Evolutionary conservation across 2,888 invertebrate genomes (phyloP).

Genomic region (Allygus modestus): DNA sequence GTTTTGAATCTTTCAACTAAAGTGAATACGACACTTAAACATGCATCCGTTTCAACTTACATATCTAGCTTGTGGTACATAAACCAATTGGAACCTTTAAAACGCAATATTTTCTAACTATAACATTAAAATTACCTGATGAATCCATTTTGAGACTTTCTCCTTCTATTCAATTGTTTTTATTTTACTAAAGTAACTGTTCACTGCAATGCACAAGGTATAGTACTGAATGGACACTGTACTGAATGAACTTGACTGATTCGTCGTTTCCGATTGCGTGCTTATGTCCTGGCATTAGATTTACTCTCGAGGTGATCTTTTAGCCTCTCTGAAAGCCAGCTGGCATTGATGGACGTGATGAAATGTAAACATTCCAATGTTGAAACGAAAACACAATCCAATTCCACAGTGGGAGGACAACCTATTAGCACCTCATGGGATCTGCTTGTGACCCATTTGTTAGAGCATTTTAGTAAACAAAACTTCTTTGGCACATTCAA

Average conservation of each 20-base stretch:
- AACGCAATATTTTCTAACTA: not conserved
- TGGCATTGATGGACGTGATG: slow-evolving; percentile 33
- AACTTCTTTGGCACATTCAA: too few species aligned
- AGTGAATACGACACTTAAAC: not conserved
- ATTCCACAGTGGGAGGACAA: not conserved
- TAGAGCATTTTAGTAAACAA: not conserved
- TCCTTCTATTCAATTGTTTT: not conserved
- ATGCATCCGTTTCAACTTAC: not conserved
- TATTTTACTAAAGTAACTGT: not conserved
- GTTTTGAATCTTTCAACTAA: not conserved
- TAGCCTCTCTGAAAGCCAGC: not conserved
- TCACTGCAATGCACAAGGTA: not conserved
- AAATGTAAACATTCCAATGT: slow-evolving; percentile 29
- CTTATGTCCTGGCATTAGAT: slow-evolving; percentile 6
- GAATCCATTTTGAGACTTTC: not conserved
- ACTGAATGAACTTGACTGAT: slow-evolving; percentile 13
- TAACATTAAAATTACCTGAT: not conserved
- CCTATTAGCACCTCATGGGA: not conserved
- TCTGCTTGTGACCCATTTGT: not conserved
- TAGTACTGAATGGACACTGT: too few species aligned
- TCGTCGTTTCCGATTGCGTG: slow-evolving; percentile 15
- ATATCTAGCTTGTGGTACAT: not conserved
- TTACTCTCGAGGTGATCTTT: slow-evolving; percentile 1
- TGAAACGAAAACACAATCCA: slow-evolving; percentile 11
- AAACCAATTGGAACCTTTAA: too few species aligned